phyloP scores from a whole-genome alignment of 92 coral and sea anemone species.

The Heliopora coerulea region DNA sequence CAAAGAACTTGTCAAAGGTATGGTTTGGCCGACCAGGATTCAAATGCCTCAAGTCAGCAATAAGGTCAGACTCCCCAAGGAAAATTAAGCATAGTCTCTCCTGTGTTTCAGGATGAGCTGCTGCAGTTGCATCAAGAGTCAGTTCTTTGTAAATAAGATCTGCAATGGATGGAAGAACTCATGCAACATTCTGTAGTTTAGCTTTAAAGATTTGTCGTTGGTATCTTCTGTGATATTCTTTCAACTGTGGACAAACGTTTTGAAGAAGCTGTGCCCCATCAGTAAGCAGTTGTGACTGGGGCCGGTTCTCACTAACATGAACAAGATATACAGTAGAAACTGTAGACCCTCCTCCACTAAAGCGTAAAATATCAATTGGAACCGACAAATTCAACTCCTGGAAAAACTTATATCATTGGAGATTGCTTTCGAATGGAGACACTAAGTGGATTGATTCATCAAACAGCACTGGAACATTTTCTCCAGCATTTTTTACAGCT shows the following conservation, averaged over 20 bases:
- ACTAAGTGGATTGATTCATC: conserved; percentile 23
- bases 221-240: conserved; percentile 37
- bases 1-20: conserved; percentile 34
- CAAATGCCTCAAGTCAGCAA: conserved; percentile 42
- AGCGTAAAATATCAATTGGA: conserved; percentile 20
- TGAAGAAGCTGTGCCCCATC: conserved; percentile 36
- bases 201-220: conserved; percentile 2
- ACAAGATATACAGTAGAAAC: not conserved
- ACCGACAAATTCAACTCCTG: conserved; percentile 9
- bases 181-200: conserved; percentile 15
- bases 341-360: conserved; percentile 14
- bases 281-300: conserved; percentile 25
- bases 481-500: not conserved
- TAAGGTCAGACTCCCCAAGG: conserved; percentile 38
- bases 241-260: conserved; percentile 29
- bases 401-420: conserved; percentile 18
- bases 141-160: conserved; percentile 48
- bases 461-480: conserved; percentile 25
- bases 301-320: conserved; percentile 36
- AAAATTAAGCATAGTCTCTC: conserved; percentile 49
- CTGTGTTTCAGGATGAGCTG: conserved; percentile 50
- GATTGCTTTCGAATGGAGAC: not conserved
- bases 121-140: conserved; percentile 50
- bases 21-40: conserved; percentile 54
- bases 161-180: conserved; percentile 41